Evolutionary conservation across 2,888 invertebrate genomes (phyloP).

Genomic region (Luperina nickerlii): DNA sequence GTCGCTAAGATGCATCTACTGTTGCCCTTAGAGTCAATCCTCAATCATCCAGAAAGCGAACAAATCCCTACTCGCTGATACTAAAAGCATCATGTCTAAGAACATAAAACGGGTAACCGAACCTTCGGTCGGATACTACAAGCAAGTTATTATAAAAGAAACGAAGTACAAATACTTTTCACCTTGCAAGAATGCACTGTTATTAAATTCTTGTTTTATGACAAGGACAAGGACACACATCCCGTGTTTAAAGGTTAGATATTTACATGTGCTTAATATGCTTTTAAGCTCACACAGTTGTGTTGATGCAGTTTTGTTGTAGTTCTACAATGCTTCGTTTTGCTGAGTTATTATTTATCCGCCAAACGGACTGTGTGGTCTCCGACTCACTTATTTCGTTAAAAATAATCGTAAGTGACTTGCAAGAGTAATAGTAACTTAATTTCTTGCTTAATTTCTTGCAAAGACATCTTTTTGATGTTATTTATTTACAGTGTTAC

Average conservation of each 20-base stretch:
- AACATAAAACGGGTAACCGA: not conserved
- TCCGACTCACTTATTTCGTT: not conserved
- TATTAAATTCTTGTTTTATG: not conserved
- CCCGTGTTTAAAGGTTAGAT: not conserved
- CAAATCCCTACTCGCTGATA: not conserved
- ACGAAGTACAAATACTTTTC: not conserved
- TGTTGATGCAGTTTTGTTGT: not conserved
- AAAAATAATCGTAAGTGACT: not conserved
- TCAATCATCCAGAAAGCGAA: not conserved
- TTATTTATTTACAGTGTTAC: constrained; percentile 2
- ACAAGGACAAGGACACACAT: not conserved
- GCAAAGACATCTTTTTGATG: not conserved
- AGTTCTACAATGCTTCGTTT: not conserved
- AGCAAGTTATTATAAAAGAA: not conserved
- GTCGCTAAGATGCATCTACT: not conserved
- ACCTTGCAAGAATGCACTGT: not conserved
- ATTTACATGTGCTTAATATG: not conserved
- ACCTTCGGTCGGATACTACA: not conserved
- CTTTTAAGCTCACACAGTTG: not conserved
- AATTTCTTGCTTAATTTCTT: constrained; percentile 7
- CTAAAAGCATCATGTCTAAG: too few species aligned
- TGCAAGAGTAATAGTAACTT: constrained; percentile 55
- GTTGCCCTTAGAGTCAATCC: too few species aligned
- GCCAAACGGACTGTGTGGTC: too few species aligned
- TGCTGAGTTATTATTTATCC: not conserved